Conservation (phyloP, 2,113 vertebrate genomes). For the Lepisosteus osseus region DNA sequence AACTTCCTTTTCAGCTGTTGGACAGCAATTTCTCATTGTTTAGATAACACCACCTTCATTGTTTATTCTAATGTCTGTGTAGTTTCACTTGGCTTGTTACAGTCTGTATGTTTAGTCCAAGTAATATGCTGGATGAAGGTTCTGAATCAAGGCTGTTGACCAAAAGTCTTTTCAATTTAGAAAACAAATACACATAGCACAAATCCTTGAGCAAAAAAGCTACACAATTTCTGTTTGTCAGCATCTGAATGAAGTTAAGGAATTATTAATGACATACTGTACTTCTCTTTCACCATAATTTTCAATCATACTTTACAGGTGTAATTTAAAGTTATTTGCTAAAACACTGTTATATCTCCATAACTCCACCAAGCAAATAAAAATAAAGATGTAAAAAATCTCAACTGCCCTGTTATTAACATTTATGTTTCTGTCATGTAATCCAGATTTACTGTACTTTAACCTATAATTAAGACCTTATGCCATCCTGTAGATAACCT, state of each 20-base stretch:
- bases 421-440: neutral
- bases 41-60: neutral
- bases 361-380: conserved; percentile 1
- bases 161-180: too few relatives aligned
- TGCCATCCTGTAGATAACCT: conserved; percentile 3
- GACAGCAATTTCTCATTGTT: conserved; percentile 3
- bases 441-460: neutral
- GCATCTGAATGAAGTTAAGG: too few relatives aligned
- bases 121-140: too few relatives aligned
- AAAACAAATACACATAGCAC: too few relatives aligned
- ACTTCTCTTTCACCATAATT: neutral
- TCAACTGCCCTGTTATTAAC: neutral
- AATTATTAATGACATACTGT: too few relatives aligned
- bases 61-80: neutral
- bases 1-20: conserved; percentile 4
- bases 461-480: conserved; percentile 6
- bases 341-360: neutral
- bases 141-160: too few relatives aligned
- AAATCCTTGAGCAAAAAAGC: too few relatives aligned
- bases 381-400: neutral
- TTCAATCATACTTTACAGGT: neutral
- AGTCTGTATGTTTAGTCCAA: too few relatives aligned
- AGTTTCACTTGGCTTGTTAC: neutral
- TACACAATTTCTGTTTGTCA: too few relatives aligned
- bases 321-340: neutral